Base-by-base conservation (phyloP, 2,888 invertebrate genomes). In the Sabatieria punctata region DNA sequence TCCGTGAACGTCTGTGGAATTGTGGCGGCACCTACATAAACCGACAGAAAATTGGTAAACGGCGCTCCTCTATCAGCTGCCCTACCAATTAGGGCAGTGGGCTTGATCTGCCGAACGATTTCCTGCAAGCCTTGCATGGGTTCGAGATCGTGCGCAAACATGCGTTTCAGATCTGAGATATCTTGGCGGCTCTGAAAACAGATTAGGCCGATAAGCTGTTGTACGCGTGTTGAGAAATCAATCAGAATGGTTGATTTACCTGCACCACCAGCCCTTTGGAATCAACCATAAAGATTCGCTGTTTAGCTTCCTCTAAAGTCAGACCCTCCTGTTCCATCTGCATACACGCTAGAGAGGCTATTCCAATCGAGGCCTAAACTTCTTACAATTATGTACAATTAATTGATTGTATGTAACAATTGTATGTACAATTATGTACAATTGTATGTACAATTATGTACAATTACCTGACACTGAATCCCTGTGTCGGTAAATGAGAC, bases 221-320 rank as follows among this genome's bases (percentile, higher is more conserved):
- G n/a, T n/a, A n/a, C n/a, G n/a, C n/a, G n/a, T n/a, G n/a, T n/a
- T n/a, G n/a, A n/a, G n/a, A n/a, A n/a, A n/a, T n/a, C n/a, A n/a
- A n/a, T n/a, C n/a, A n/a, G n/a, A n/a, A n/a, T n/a, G n/a, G n/a
- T n/a, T n/a, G n/a, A n/a, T n/a, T 51, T 51, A 65, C 68, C 58
- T 80, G 82, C 1, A 88, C 86, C 62, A 95, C 80, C 21, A 97
- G 75, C 1, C 97, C 97, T 62, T 81, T 83, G 23, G 88, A 88
- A 71, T 97, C 97, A 41, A 93, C 83, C 78, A 97, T 77, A 82
- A 82, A 97, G 60, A 99, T 84, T 61, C 78, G 80, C 1, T 68
- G 67, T 49, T 77, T 75, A 0, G 95, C 95, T 6, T 82, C 81
- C 25, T 75, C 75, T 22, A 78, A 76, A 0, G 78, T 70, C 2